phyloP scores from a whole-genome alignment of 35 echinoderm and acorn worm genomes.

The Ophioderma brevispina region DNA sequence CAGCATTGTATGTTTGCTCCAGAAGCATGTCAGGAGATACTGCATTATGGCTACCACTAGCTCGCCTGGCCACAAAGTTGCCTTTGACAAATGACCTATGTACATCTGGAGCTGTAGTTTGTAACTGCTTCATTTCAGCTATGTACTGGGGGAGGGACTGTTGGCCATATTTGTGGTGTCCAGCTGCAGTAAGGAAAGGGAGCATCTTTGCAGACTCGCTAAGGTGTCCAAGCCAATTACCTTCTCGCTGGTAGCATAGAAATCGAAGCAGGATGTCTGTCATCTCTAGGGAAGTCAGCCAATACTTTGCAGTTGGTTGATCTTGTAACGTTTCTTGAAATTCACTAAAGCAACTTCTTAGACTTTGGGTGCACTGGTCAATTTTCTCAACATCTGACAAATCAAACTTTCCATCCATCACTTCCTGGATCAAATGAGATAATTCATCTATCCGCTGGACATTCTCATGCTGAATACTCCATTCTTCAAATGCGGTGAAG shows the following conservation, averaged over 20 bases:
- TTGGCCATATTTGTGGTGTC: conserved; percentile 13
- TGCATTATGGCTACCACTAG: background rate
- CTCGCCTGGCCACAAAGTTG: background rate
- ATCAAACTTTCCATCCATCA: background rate
- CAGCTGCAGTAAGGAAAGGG: conserved; percentile 23
- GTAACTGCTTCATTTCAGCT: too few species aligned
- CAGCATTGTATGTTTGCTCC: conserved; percentile 48
- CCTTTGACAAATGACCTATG: background rate
- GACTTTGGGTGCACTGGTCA: background rate
- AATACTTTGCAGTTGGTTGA: conserved; percentile 28
- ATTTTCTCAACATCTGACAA: background rate
- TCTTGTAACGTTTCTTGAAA: background rate
- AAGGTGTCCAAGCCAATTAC: conserved; percentile 13
- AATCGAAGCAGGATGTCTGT: background rate
- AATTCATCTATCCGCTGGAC: background rate
- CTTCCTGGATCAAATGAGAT: background rate
- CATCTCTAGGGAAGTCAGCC: conserved; percentile 18
- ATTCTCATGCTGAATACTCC: background rate
- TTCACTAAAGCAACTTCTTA: background rate
- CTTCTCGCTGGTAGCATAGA: conserved; percentile 10
- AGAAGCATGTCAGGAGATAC: conserved; percentile 34
- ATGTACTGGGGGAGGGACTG: background rate
- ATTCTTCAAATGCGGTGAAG: background rate
- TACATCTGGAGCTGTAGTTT: background rate
- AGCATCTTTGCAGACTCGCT: conserved; percentile 13